A percentile compares a stretch with the other conserved stretches of the same genome.
phyloP scores from a whole-genome alignment of 1,140 invertebrate genomes.

The Drosophila erecta region DNA sequence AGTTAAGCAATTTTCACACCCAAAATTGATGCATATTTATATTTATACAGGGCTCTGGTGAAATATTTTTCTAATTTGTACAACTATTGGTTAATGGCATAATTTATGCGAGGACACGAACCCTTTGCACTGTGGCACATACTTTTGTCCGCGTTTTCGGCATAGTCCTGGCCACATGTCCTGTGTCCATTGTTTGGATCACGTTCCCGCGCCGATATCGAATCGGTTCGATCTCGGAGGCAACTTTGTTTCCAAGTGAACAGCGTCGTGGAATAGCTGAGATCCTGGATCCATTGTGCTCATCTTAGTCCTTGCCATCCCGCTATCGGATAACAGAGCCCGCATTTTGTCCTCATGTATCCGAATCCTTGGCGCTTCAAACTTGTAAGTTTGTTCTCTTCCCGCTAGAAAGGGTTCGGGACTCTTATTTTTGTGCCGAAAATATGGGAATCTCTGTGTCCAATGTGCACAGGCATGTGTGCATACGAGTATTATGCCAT shows the following conservation, averaged over 20 bases:
- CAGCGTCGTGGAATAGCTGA: conserved; percentile 33
- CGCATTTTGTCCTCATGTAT: conserved; percentile 59
- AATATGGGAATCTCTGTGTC: conserved; percentile 54
- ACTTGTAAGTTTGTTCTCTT: conserved; percentile 70
- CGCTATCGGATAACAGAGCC: conserved; percentile 79
- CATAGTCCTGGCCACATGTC: conserved; percentile 59
- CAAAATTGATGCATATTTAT: conserved; percentile 26
- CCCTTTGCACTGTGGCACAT: conserved; percentile 16
- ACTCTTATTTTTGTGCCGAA: conserved; percentile 59
- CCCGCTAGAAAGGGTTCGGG: conserved; percentile 56
- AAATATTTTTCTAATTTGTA: conserved; percentile 52
- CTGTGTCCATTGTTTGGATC: conserved; percentile 71
- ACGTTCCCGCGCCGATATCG: conserved; percentile 71
- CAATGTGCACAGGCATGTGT: conserved; percentile 61
- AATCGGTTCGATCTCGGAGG: conserved; percentile 74
- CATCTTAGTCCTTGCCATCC: conserved; percentile 43
- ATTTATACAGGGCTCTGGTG: conserved; percentile 6
- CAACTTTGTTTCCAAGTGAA: conserved; percentile 75
- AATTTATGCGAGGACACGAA: conserved; percentile 76
- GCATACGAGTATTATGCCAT: conserved; percentile 54
- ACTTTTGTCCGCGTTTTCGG: conserved; percentile 28
- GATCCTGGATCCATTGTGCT: conserved; percentile 39
- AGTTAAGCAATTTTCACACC: conserved; percentile 35
- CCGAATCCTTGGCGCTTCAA: conserved; percentile 61
- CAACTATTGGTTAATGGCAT: conserved; percentile 60